Percentiles rank a stretch among this genome's conserved stretches.
Conservation (phyloP, 2,888 invertebrate genomes). For the Aphidoletes aphidimyza region DNA sequence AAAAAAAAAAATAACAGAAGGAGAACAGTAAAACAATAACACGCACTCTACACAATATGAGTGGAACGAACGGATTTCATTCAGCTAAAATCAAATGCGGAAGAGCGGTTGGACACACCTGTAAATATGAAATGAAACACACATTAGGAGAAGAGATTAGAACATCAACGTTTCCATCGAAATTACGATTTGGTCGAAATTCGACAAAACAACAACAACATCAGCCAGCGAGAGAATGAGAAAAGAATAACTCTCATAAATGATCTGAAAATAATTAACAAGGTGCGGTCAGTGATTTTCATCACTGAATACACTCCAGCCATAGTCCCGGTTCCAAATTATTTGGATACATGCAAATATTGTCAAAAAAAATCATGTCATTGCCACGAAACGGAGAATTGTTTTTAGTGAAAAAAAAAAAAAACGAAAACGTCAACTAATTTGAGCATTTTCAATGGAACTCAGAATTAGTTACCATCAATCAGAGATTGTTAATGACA, state of each 20-base stretch:
- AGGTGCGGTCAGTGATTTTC: slow-evolving; percentile 1
- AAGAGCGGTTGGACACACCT: neutral
- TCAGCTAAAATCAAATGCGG: neutral
- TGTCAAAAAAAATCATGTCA: no score
- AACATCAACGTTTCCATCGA: no score
- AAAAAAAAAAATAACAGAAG: neutral
- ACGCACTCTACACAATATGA: neutral
- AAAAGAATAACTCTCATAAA: neutral
- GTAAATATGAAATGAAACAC: neutral
- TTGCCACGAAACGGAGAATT: no score
- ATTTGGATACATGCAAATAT: no score
- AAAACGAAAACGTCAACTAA: neutral
- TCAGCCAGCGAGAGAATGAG: no score
- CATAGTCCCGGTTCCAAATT: no score
- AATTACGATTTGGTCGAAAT: no score
- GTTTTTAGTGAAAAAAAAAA: neutral
- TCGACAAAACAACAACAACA: no score
- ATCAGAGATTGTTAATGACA: neutral
- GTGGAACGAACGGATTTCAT: neutral
- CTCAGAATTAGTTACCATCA: neutral
- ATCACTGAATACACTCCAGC: neutral
- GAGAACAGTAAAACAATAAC: neutral
- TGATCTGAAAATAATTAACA: neutral
- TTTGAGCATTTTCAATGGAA: neutral
- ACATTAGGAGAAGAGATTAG: no score